Percentiles rank a stretch among this genome's conserved stretches.
phyloP scores from a whole-genome alignment of 1,140 invertebrate species.

The Pachyrhynchus sulphureomaculatus region DNA sequence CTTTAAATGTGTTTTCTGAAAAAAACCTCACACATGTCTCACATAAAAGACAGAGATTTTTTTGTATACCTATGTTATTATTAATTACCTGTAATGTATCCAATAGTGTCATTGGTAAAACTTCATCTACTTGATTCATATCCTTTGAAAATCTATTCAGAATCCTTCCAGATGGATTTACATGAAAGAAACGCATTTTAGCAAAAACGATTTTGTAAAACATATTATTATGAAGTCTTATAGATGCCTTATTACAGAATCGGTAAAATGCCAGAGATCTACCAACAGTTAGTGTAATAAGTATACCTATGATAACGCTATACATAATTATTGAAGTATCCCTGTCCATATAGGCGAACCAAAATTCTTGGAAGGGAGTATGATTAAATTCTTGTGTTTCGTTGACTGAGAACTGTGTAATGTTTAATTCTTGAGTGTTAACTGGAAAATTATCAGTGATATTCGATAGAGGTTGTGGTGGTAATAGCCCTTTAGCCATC shows the following conservation, averaged over 20 bases:
- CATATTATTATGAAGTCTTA: constrained; percentile 75
- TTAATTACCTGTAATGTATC: constrained; percentile 76
- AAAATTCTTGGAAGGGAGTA: constrained; percentile 60
- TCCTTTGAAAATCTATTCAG: constrained; percentile 76
- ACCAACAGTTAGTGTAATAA: constrained; percentile 60
- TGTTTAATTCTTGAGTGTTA: background rate
- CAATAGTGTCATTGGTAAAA: constrained; percentile 70
- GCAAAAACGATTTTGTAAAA: constrained; percentile 78
- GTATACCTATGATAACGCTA: constrained; percentile 82
- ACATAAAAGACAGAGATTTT: no score
- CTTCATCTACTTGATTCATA: constrained; percentile 73
- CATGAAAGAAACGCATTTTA: constrained; percentile 83
- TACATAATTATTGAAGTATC: constrained; percentile 68
- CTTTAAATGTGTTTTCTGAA: no score
- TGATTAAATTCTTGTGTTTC: constrained; percentile 53
- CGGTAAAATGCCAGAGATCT: constrained; percentile 72
- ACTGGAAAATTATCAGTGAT: background rate
- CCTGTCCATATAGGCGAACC: constrained; percentile 84
- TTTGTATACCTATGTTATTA: no score
- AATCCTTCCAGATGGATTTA: constrained; percentile 71
- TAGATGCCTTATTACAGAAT: constrained; percentile 67
- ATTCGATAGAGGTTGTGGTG: constrained; percentile 29
- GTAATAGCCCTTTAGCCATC: constrained; percentile 16
- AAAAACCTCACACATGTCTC: no score
- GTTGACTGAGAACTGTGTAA: constrained; percentile 39